Evolutionary conservation across 1,140 invertebrate genomes (phyloP), one percentile per base, ranked within the genome.

Genomic region (Propsilocerus akamusi): DNA sequence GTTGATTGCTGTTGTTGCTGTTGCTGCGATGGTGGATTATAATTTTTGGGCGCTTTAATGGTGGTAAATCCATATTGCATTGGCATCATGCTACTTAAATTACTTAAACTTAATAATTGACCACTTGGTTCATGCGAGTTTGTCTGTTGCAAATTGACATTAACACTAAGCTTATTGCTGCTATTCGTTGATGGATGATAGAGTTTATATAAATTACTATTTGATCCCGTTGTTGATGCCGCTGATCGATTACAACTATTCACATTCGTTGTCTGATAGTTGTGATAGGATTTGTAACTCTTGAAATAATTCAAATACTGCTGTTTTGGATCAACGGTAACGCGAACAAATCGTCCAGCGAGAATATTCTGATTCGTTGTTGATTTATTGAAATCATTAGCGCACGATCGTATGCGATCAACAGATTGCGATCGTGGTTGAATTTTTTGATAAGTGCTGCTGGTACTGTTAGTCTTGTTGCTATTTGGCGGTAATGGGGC

Each of bases 351-450:
- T 41, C 34, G 34, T 41, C 34, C 34, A 41, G 34, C 34, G 14
- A 41, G 34, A 41, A 41, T 41, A 20, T 41, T 41, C 22, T 41
- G 34, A 41, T 41, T 41, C 8, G 34, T 41, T 41, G 34, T 20
- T 41, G 17, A 41, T 41, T 41, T 41, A 41, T 41, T 41, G 14
- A 41, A 41, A 41, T 41, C 34, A 20, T 41, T 41, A 41, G 14
- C 14, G 22, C 14, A 20, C 34, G 32, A 65, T 59, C 22, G 63
- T 60, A 55, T 65, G 60, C 28, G 63, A 50, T 50, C 49, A 10
- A 50, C 24, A 41, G 49, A 50, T 34, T 50, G 49, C 25, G 49
- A 50, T 46, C 49, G 20, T 10, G 49, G 24, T 20, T 41, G 47
- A 34, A 22, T 6, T 48, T 8, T 23, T 23, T 7, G 17, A 25